Base-by-base conservation (phyloP, 2,888 invertebrate species). In the Panopea generosa region DNA sequence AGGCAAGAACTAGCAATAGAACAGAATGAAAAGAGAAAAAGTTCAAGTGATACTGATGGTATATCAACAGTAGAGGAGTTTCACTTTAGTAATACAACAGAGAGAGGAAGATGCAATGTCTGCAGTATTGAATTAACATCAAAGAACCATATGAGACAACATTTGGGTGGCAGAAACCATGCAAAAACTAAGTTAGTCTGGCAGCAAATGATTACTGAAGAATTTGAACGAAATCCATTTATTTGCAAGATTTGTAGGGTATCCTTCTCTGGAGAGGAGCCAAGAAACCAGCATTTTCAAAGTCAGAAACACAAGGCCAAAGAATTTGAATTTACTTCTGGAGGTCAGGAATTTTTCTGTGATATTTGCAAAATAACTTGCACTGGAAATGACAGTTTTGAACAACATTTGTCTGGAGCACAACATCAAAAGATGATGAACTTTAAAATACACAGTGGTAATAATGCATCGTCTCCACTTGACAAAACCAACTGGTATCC, bases 281-380 rank as follows among this genome's bases (percentile, higher is more conserved):
- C 83, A 60, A 81, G 83, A 9, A 62, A 71, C n/a, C 87, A 87
- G 61, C 90, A 90, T 67, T 82, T 83, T 33, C 55, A 70, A 0
- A 86, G 87, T 60, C 83, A 75, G 27, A 87, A 85, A 52, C 90
- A 90, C 56, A 78, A 69, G 55, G 74, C 66, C 29, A 85, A 82
- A 40, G 78, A 57, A 18, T 50, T 26, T 2, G 40, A 62, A 67
- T 7, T 29, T 65, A 43, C 62, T 40, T 22, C 18, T 26, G 62
- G 40, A 29, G 49, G 69, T 62, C 29, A 33, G 16, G 72, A 82
- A 7, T 65, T 78, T 43, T 77, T 57, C 52, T 90, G 90, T 74
- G 71, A 85, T 6, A 63, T 84, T 27, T 90, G 90, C 69, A 70
- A 77, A 6, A 82, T 84, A 22, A 16, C 68, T 4, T 86, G 87